Conservation (phyloP, 1,140 invertebrate genomes). For the Drosophila watanabei region DNA sequence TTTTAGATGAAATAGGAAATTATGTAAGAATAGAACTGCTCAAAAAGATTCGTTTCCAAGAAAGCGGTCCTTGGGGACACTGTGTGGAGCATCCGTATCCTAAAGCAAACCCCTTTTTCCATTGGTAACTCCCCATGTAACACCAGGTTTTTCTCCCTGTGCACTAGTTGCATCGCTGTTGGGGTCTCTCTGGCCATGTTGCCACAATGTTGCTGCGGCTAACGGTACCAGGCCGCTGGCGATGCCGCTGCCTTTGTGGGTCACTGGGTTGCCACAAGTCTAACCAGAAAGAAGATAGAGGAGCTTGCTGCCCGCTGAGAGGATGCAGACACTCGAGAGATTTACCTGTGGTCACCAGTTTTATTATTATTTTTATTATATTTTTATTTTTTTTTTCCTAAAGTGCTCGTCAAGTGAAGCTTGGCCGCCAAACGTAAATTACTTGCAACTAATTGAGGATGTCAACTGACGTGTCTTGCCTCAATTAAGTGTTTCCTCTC, state of each 20-base stretch:
- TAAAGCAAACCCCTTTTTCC: no score
- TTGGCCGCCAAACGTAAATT: slow-evolving; percentile 65
- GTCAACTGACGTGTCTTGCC: slow-evolving; percentile 74
- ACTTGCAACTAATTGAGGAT: slow-evolving; percentile 81
- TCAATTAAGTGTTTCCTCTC: slow-evolving; percentile 75
- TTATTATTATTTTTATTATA: slow-evolving; percentile 2
- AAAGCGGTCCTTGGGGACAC: not conserved
- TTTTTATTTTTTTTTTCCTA: slow-evolving; percentile 6
- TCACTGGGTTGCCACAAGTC: slow-evolving; percentile 75
- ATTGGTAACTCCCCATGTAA: not conserved
- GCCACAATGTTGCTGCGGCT: slow-evolving; percentile 63
- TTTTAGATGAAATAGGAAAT: no score
- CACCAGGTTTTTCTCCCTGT: not conserved
- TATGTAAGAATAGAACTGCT: no score
- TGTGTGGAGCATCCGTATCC: not conserved
- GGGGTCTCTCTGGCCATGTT: slow-evolving; percentile 47
- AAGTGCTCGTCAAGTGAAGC: slow-evolving; percentile 25
- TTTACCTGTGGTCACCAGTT: slow-evolving; percentile 36
- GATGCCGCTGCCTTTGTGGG: slow-evolving; percentile 64
- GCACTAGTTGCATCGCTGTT: slow-evolving; percentile 13
- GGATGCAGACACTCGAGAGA: slow-evolving; percentile 35
- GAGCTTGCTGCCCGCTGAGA: slow-evolving; percentile 26
- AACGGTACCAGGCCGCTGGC: slow-evolving; percentile 68
- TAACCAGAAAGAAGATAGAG: slow-evolving; percentile 32
- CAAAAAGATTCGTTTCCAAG: no score